phyloP scores from a whole-genome alignment of 2,113 vertebrate species.

The Dendropsophus ebraccatus region DNA sequence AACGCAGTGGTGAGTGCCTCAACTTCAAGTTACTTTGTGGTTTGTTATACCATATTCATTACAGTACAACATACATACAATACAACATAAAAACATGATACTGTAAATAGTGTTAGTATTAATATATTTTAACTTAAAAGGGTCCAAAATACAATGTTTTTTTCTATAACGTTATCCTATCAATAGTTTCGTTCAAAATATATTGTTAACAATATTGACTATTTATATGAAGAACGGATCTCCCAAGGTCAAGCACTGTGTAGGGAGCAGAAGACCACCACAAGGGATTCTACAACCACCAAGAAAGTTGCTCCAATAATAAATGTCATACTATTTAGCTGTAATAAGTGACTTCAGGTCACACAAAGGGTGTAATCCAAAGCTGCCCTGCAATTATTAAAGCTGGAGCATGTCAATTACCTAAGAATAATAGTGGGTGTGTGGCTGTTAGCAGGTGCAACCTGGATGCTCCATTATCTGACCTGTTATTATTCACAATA shows the following conservation, averaged over 20 bases:
- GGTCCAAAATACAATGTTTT: too few relatives aligned
- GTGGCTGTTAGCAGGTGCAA: constrained; percentile 44
- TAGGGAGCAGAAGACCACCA: neutral
- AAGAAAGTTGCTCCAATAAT: neutral
- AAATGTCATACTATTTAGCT: neutral
- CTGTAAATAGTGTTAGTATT: too few relatives aligned
- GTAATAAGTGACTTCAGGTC: neutral
- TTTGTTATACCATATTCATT: too few relatives aligned
- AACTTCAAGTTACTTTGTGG: too few relatives aligned
- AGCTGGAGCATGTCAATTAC: constrained; percentile 17
- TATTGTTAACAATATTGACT: neutral
- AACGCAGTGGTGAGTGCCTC: too few relatives aligned
- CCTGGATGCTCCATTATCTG: constrained; percentile 11
- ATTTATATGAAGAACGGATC: neutral
- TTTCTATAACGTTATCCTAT: too few relatives aligned
- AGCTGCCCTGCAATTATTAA: constrained; percentile 16
- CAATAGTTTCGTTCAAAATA: neutral
- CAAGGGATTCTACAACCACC: neutral
- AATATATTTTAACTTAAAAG: too few relatives aligned
- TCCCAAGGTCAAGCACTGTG: neutral
- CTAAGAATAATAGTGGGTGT: constrained; percentile 37
- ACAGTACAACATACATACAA: too few relatives aligned
- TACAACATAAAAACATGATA: too few relatives aligned
- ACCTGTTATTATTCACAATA: constrained; percentile 11
- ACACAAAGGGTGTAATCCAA: constrained; percentile 3